Evolutionary conservation across 2,888 invertebrate genomes (phyloP).

Genomic region (Apodemia mormo): DNA sequence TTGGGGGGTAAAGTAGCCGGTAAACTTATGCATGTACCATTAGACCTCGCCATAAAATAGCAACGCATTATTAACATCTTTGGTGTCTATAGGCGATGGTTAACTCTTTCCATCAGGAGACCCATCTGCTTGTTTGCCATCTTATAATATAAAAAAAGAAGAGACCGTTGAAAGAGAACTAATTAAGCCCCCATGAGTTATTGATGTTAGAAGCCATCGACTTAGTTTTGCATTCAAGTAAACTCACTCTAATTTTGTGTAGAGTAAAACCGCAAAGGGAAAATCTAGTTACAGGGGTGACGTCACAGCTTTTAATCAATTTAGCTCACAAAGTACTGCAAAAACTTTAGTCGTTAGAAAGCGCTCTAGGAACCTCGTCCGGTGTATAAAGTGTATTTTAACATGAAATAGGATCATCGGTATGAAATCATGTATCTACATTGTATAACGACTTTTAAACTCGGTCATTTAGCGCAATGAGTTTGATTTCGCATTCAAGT

Average conservation of each 20-base stretch:
- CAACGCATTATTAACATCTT: too few species aligned
- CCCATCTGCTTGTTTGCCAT: too few species aligned
- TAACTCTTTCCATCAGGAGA: too few species aligned
- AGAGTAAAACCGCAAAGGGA: conserved; percentile 3
- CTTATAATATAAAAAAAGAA: too few species aligned
- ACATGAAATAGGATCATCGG: not conserved
- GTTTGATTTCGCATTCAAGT: too few species aligned
- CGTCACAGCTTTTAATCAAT: conserved; percentile 13
- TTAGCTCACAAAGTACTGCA: conserved; percentile 7
- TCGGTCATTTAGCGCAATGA: too few species aligned
- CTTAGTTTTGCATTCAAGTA: not conserved
- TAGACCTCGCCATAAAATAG: too few species aligned
- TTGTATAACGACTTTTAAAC: too few species aligned
- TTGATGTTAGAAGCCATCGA: not conserved
- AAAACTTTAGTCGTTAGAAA: conserved; percentile 11
- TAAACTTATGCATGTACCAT: too few species aligned
- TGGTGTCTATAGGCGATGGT: too few species aligned
- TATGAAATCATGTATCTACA: too few species aligned
- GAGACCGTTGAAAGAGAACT: not conserved
- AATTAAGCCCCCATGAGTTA: not conserved
- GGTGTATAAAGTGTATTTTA: not conserved
- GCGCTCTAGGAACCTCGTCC: not conserved
- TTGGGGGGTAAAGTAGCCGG: too few species aligned
- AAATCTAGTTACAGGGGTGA: conserved; percentile 13
- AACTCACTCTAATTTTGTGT: not conserved